Evolutionary conservation across 2,888 invertebrate species (phyloP), one percentile per base, ranked within the genome.

Genomic region (Eristalinus sepulchralis): DNA sequence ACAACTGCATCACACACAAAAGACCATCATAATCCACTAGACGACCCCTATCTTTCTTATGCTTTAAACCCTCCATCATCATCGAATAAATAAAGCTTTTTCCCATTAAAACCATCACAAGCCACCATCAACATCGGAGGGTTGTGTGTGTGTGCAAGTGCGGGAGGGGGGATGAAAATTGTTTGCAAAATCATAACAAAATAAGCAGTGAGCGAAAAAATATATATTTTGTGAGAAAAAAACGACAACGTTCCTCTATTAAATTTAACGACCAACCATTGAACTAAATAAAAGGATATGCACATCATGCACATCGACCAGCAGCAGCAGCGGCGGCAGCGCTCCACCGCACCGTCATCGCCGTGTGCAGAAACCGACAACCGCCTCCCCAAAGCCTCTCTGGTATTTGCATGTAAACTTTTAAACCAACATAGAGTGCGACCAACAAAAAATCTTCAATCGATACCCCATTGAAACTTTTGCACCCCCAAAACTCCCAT

Each of bases 241-340:
- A 64, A 81, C 36, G 13, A 57, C 10, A 57, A 22, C 57, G 9
- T 57, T 57, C 70, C 78, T 78, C 78, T 86, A 86, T 86, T 86
- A 83, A 86, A 86, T 86, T 83, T 86, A 86, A 86, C 82, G 86
- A 83, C 86, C 83, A 83, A 78, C 86, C 86, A 83, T 86, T 86
- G 86, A 86, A 86, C 86, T 86, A 86, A 86, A 86, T 86, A 86
- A 86, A 86, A 83, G 79, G 83, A 86, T 86, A 86, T 86, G 85
- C 85, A 82, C 85, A 86, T 86, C 82, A 73, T 79, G 83, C 86
- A 86, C 83, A 83, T 71, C 75, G 60, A 83, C 85, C 57, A 72
- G 33, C 66, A 22, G 13, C 39, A 27, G 39, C 31, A 17, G 22
- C 64, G 8, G 17, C 39, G 27, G 20, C n/a, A 47, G 20, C 20